Evolutionary conservation across 64 coral and sea anemone genomes (phyloP), one percentile per base, ranked within the genome.

Genomic region (Anthopleura sola): DNA sequence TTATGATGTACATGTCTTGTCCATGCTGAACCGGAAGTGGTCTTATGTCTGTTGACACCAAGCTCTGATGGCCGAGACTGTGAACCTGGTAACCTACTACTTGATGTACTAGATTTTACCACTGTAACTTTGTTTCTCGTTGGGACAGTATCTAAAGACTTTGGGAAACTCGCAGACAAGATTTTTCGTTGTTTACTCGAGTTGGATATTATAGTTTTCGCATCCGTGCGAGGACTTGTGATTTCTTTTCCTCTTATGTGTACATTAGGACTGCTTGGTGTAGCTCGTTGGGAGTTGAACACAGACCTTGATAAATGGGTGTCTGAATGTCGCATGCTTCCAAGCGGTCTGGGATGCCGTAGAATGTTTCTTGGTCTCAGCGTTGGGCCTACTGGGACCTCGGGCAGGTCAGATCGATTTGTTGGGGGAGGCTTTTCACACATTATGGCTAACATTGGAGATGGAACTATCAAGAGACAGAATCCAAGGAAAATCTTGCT

Each of bases 151-250:
- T 79, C 76, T 46, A 79, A 37, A 21, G 37, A 1, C 37, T 48
- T 79, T 15, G 76, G 76, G 18, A 79, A 79, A 71, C 31, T 79
- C n/a, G 76, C 76, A 5, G 76, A 79, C 44, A 79, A 48, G 37
- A 79, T 48, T 44, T 79, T 79, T 46, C 76, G 76, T 26, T 28
- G 76, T 39, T n/a, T 79, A 44, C 37, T 48, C 24, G 76, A 8
- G 76, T 38, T 38, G 5, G 76, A 33, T 17, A 15, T 20, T 0
- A 79, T 23, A 48, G 37, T 20, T 79, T 79, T 79, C 3, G 15
- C 76, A 19, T 79, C 76, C 5, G 21, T 8, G 10, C 76, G 34
- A 79, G 76, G 76, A 38, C 21, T 79, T n/a, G 23, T 76, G 16
- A 33, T 79, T 79, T 71, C 66, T 34, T 36, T 71, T 71, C 29